Percentiles rank a stretch among this genome's conserved stretches.
These are phyloP conservation scores for Acronicta alni DNA, from an alignment of 2,888 invertebrate genomes.

Conservation along the genomic window DNA sequence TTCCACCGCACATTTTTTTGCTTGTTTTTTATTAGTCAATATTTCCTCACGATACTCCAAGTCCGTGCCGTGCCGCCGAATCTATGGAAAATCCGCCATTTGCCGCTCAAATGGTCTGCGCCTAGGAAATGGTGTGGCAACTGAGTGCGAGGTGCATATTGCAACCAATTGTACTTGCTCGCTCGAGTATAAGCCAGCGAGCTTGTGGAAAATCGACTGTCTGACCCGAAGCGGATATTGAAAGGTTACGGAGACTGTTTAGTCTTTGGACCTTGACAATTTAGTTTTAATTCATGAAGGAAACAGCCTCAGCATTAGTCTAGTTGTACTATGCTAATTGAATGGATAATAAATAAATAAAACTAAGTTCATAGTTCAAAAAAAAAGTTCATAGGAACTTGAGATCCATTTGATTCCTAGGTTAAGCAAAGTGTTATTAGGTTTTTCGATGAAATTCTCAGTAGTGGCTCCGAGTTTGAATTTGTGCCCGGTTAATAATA, in stretches of 20 bases:
- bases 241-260: not conserved
- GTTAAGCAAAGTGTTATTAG: no score
- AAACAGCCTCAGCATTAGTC: no score
- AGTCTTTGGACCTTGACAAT: no score
- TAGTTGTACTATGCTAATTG: no score
- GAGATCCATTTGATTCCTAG: no score
- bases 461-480: no score
- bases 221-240: slow-evolving; percentile 30
- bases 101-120: slow-evolving; percentile 46
- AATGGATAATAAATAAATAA: no score
- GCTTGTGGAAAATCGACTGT: slow-evolving; percentile 41
- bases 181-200: slow-evolving; percentile 18
- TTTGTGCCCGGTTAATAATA: no score
- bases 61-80: slow-evolving; percentile 38
- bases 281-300: no score
- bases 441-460: no score
- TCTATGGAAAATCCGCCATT: slow-evolving; percentile 54
- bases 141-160: slow-evolving; percentile 49
- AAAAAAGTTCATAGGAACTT: no score
- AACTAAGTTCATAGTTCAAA: no score
- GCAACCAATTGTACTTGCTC: slow-evolving; percentile 45
- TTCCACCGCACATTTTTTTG: not conserved
- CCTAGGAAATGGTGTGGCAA: slow-evolving; percentile 53
- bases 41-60: slow-evolving; percentile 10
- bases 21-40: not conserved